Base-by-base conservation (phyloP, 2,888 invertebrate species). In the Acronicta aceris region DNA sequence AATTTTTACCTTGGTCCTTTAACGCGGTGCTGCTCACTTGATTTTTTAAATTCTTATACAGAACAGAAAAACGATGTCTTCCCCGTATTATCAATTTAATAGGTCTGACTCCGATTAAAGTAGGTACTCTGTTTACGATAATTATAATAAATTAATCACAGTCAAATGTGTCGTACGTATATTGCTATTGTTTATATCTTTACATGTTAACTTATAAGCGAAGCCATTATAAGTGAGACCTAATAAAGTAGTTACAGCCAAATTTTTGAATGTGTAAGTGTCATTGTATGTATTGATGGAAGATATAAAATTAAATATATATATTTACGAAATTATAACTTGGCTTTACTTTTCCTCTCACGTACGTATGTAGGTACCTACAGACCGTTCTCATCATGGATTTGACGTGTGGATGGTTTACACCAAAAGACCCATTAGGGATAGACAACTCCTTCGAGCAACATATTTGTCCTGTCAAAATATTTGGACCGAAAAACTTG, bases 211-310 rank as follows among this genome's bases (percentile, higher is more conserved):
- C 69, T 67, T 67, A 76, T 86, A 85, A 85, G 84, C 78, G 79
- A 82, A 78, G 89, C 89, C 88, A 90, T 90, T 85, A 73, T 79
- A 87, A 89, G 90, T 90, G 89, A 90, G 87, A 90, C 86, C 86
- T 88, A 33, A 12, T 33, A 87, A 79, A 83, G 86, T 89, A 89
- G 84, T 86, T 87, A 87, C 86, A 89, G 91, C 89, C 88, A 91
- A 91, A 90, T 88, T 89, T 79, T 89, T 90, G 85, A 88, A 87
- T 90, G 89, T 91, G 79, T 92, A 89, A 88, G 85, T 92, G 90
- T 94, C 89, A 89, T 89, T 94, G 94, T 95, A 95, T 95, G 95
- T 95, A 95, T 95, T 94, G 94, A 95, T 95, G 95, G 94, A 95
- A 93, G 94, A 95, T 94, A 93, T 95, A 93, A 93, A 94, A 90